A percentile compares a stretch with the other conserved stretches of the same genome.
Conservation (phyloP, 2,888 invertebrate genomes). For the Volucella zonaria region DNA sequence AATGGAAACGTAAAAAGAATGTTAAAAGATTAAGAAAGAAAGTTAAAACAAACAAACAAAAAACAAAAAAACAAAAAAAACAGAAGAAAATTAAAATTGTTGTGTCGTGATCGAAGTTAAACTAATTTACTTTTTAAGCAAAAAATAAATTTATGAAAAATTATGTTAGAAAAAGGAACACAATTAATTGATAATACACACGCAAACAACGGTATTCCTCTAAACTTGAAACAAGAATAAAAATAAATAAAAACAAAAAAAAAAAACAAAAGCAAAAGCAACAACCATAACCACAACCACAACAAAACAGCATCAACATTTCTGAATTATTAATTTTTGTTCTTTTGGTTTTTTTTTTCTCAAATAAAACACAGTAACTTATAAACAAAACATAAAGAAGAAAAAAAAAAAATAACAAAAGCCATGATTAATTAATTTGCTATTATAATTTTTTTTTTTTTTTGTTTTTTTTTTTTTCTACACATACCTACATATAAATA, state of each 20-base stretch:
- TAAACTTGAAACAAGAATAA: constrained; percentile 29
- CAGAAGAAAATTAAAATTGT: constrained; percentile 65
- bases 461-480: constrained; percentile 62
- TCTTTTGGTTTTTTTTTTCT: constrained; percentile 73
- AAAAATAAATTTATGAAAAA: constrained; percentile 67
- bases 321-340: constrained; percentile 76
- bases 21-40: constrained; percentile 41
- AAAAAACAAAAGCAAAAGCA: constrained; percentile 75
- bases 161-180: constrained; percentile 36
- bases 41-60: constrained; percentile 62
- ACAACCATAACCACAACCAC: constrained; percentile 75
- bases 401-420: constrained; percentile 76
- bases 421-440: constrained; percentile 72
- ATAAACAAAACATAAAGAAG: constrained; percentile 74
- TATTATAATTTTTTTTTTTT: constrained; percentile 46
- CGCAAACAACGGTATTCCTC: constrained; percentile 57
- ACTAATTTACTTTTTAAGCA: constrained; percentile 75
- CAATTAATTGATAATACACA: constrained; percentile 18
- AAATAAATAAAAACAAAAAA: constrained; percentile 75
- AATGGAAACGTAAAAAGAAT: constrained; percentile 61
- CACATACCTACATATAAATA: constrained; percentile 49
- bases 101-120: constrained; percentile 75
- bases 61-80: constrained; percentile 60
- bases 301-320: constrained; percentile 77
- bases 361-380: not conserved